phyloP scores from a whole-genome alignment of 2,888 invertebrate genomes.

The Theretra japonica region DNA sequence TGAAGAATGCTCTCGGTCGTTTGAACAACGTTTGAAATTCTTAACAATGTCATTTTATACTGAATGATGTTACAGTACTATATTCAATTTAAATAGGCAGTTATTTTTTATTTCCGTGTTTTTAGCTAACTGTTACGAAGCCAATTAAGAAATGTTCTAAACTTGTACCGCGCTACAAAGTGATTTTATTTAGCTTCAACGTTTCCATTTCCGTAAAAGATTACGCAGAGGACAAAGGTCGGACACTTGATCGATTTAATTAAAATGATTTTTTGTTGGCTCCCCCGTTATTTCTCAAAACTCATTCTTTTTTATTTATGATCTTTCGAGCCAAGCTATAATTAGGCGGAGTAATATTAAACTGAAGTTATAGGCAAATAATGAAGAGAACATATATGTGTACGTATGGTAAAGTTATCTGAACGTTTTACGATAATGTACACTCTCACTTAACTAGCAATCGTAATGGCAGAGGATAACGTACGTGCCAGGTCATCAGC shows the following conservation, averaged over 20 bases:
- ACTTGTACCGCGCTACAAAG: not conserved
- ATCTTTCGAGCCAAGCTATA: not conserved
- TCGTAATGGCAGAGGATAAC: constrained; percentile 40
- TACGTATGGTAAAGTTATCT: constrained; percentile 41
- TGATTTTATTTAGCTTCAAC: constrained; percentile 2
- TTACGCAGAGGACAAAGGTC: constrained; percentile 15
- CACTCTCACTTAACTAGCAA: constrained; percentile 53
- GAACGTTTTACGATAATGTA: constrained; percentile 53
- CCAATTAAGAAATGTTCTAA: constrained; percentile 9
- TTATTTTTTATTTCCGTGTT: not conserved
- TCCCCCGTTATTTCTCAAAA: not conserved
- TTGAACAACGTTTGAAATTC: constrained; percentile 12
- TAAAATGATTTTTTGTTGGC: not conserved
- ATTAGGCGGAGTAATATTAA: constrained; percentile 14
- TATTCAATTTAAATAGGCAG: not conserved
- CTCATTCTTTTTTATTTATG: not conserved
- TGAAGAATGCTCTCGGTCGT: constrained; percentile 14
- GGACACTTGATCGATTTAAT: constrained; percentile 20
- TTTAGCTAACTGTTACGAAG: not conserved
- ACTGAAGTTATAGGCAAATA: constrained; percentile 20
- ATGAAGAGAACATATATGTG: constrained; percentile 19
- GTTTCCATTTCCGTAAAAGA: constrained; percentile 19
- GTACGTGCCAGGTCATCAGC: constrained; percentile 46
- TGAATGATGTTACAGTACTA: not conserved
- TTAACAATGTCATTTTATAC: not conserved